phyloP scores from a whole-genome alignment of 1,140 invertebrate genomes.

The Doryteuthis pealeii region DNA sequence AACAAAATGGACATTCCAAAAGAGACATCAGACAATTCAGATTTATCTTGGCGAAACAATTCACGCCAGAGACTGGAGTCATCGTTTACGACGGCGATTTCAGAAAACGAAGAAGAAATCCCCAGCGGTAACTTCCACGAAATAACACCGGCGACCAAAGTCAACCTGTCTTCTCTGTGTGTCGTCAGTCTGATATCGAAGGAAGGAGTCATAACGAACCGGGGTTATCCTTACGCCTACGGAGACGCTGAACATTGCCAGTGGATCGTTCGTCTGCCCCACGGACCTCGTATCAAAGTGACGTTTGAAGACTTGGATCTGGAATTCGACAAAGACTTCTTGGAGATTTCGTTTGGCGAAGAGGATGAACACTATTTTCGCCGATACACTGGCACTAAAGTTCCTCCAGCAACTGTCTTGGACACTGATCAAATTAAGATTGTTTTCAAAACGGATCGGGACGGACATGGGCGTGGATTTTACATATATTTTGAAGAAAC shows the following conservation, averaged over 20 bases:
- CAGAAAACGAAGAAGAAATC: too few species aligned
- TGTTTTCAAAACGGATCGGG: not conserved
- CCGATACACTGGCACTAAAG: not conserved
- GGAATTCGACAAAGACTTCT: conserved; percentile 18
- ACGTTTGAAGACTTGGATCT: conserved; percentile 17
- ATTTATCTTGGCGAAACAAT: too few species aligned
- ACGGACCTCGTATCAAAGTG: conserved; percentile 21
- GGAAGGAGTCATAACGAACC: not conserved
- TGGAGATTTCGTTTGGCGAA: conserved; percentile 12
- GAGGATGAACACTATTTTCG: not conserved
- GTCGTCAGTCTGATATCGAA: not conserved
- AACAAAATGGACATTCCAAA: too few species aligned
- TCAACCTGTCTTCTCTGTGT: too few species aligned
- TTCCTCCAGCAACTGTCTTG: not conserved
- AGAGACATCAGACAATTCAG: too few species aligned
- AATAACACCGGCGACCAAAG: too few species aligned
- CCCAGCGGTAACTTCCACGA: too few species aligned
- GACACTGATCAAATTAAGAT: not conserved
- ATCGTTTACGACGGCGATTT: too few species aligned
- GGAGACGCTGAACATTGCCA: conserved; percentile 9
- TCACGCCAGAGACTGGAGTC: too few species aligned
- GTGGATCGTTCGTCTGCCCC: conserved; percentile 18
- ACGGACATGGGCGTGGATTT: not conserved
- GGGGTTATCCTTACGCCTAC: conserved; percentile 1
- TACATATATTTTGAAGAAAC: conserved; percentile 1